Evolutionary conservation across 2,888 invertebrate genomes (phyloP).

Genomic region (Smittia sp.): DNA sequence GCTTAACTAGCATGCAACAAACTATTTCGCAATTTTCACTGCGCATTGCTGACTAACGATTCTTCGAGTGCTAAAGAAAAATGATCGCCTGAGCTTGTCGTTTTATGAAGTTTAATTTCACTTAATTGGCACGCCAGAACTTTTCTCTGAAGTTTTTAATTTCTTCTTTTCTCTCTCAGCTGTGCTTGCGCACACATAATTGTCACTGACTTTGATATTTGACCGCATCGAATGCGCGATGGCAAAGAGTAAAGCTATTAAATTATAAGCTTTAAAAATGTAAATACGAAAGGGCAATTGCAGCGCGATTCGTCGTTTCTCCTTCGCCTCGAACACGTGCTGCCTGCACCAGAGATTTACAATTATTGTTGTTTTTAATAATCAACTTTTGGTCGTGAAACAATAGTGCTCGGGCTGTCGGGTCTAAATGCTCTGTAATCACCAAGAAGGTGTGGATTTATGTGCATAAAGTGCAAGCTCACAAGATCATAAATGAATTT

Average conservation of each 20-base stretch:
- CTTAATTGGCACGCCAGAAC: neutral
- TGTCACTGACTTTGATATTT: constrained; percentile 39
- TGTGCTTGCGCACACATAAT: constrained; percentile 28
- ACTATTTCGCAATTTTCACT: constrained; percentile 14
- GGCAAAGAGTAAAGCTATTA: neutral
- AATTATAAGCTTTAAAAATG: constrained; percentile 24
- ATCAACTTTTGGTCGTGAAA: neutral
- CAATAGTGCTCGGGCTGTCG: neutral
- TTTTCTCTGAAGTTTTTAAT: neutral
- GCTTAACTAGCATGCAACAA: neutral
- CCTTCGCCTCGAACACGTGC: neutral
- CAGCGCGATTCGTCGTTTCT: neutral
- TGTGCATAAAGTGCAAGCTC: constrained; percentile 1
- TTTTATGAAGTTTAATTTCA: constrained; percentile 32
- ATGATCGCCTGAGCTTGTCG: neutral
- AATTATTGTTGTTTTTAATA: constrained; percentile 20
- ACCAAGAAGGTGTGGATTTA: constrained; percentile 28
- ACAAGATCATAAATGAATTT: constrained; percentile 18
- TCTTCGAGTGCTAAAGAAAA: constrained; percentile 8
- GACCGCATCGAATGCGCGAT: constrained; percentile 36
- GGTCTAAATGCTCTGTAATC: constrained; percentile 12
- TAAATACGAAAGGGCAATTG: constrained; percentile 21
- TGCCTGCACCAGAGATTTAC: neutral
- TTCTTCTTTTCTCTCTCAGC: neutral
- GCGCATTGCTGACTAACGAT: constrained; percentile 4